These are phyloP conservation scores for Echinarachnius parma DNA, from an alignment of 53 echinoderm and acorn worm genomes.

Conservation along the genomic window DNA sequence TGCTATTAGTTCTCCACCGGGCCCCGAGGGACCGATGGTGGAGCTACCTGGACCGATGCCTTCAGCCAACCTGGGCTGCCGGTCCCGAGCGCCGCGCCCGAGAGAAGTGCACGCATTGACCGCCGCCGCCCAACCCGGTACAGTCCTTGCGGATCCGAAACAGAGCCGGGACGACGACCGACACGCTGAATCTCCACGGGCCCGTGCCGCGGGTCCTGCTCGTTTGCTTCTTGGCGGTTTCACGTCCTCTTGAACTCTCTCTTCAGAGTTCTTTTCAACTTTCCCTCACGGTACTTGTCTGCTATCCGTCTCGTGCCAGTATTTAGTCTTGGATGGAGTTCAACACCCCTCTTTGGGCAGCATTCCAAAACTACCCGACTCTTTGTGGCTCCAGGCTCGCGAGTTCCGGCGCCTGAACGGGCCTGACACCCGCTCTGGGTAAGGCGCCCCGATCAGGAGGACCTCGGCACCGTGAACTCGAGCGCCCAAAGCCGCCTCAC, in stretches of 20 bases:
- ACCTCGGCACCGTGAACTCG: not conserved
- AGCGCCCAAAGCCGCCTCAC: conserved; percentile 11
- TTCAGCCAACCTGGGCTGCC: conserved; percentile 38
- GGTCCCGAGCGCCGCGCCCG: conserved; percentile 38
- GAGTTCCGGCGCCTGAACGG: conserved; percentile 33
- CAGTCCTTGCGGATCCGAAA: conserved; percentile 36
- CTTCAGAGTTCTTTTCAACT: conserved; percentile 69
- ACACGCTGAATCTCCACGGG: conserved; percentile 74
- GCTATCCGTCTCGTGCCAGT: conserved; percentile 84
- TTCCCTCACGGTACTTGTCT: conserved; percentile 87
- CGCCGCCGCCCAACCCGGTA: no score
- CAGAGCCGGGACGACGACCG: conserved; percentile 37
- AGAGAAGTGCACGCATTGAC: conserved; percentile 46
- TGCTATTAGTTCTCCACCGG: conserved; percentile 40
- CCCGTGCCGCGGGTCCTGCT: conserved; percentile 68
- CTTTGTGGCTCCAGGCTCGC: conserved; percentile 36
- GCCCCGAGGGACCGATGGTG: not conserved
- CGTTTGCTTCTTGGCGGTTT: conserved; percentile 95
- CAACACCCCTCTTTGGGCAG: conserved; percentile 90
- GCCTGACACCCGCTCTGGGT: conserved; percentile 64
- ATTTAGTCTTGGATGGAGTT: conserved; percentile 88
- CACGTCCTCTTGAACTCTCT: conserved; percentile 82
- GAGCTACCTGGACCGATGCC: conserved; percentile 23
- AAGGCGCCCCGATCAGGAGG: conserved; percentile 28
- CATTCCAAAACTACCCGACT: conserved; percentile 78